A percentile compares a stretch with the other conserved stretches of the same genome.
Evolutionary conservation across 1,140 invertebrate genomes (phyloP).

Genomic region (Psix sp.): DNA sequence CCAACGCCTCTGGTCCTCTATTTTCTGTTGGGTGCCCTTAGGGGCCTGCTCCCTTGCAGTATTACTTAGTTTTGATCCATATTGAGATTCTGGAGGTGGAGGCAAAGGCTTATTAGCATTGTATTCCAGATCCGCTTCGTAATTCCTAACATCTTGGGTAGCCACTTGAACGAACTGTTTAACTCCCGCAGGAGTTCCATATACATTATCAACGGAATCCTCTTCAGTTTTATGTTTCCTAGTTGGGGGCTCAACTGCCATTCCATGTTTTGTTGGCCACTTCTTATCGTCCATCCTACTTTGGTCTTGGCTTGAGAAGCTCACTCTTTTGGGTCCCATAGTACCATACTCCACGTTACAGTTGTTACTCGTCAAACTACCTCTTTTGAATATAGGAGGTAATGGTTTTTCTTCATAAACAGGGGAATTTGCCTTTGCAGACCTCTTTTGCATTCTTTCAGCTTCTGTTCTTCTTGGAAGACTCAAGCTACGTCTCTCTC

Average conservation of each 20-base stretch:
- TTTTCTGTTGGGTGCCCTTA: conserved; percentile 26
- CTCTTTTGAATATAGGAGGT: conserved; percentile 78
- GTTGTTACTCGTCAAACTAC: conserved; percentile 72
- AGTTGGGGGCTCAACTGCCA: conserved; percentile 78
- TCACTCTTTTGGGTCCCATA: conserved; percentile 75
- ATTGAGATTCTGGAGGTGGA: conserved; percentile 61
- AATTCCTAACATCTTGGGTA: conserved; percentile 17
- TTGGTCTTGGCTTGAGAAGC: conserved; percentile 73
- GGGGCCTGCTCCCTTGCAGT: conserved; percentile 28
- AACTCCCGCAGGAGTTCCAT: conserved; percentile 36
- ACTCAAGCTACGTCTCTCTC: conserved; percentile 61
- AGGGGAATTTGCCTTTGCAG: conserved; percentile 17
- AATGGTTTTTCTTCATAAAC: conserved; percentile 62
- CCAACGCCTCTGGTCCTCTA: conserved; percentile 45
- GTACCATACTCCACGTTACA: conserved; percentile 67
- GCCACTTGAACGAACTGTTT: conserved; percentile 14
- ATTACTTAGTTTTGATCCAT: conserved; percentile 45
- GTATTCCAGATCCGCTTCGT: conserved; percentile 57
- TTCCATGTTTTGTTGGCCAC: conserved; percentile 79
- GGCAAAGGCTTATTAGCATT: conserved; percentile 70
- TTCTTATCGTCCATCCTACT: conserved; percentile 57
- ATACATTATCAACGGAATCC: conserved; percentile 38
- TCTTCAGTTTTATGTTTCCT: conserved; percentile 68
- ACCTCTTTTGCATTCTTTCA: conserved; percentile 20
- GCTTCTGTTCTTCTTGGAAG: conserved; percentile 44